Evolutionary conservation across 2,888 invertebrate genomes (phyloP), one percentile per base, ranked within the genome.

Genomic region (Lithophane leautieri): DNA sequence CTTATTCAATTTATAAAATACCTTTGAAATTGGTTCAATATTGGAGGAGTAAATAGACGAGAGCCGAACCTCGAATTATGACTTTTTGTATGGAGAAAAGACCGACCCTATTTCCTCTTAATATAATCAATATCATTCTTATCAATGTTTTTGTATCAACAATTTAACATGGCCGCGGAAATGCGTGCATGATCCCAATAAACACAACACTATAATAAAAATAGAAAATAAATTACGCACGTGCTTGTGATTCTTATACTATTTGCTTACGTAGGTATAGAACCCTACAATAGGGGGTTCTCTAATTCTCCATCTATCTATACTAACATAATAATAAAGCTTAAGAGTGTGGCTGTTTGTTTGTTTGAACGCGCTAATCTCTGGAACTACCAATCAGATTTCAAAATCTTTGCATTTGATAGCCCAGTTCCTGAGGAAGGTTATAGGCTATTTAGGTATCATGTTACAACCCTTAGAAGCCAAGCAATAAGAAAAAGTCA

Each of bases 161-260:
- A 76, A 70, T 44, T 25, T 70, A 79, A 78, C 22, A 73, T 73
- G 73, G 62, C 61, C 42, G 65, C 80, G 76, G 89, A 88, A 89
- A 84, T 90, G 91, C 91, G 91, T 91, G 92, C 77, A 79, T 73
- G 73, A 81, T 79, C 63, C 72, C 84, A 89, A 90, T 91, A 89
- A 90, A 84, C 72, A 52, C 81, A 82, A 86, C 79, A 82, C 81
- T 79, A 74, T 78, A 84, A 89, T 89, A 89, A 87, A 88, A 88
- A 81, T 87, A 83, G 85, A 82, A 83, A 85, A 88, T 84, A 82
- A 81, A 87, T 85, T 74, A 71, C 52, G 74, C 74, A 82, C 80
- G 73, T 73, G 77, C 47, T 71, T 56, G 61, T 75, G 81, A 88
- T 85, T 86, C 85, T 78, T 85, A 70, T 81, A 71, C 70, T 80